Percentiles rank a stretch among this genome's conserved stretches.
These are phyloP conservation scores for Apamea anceps DNA, from an alignment of 2,888 invertebrate genomes.

Conservation along the genomic window DNA sequence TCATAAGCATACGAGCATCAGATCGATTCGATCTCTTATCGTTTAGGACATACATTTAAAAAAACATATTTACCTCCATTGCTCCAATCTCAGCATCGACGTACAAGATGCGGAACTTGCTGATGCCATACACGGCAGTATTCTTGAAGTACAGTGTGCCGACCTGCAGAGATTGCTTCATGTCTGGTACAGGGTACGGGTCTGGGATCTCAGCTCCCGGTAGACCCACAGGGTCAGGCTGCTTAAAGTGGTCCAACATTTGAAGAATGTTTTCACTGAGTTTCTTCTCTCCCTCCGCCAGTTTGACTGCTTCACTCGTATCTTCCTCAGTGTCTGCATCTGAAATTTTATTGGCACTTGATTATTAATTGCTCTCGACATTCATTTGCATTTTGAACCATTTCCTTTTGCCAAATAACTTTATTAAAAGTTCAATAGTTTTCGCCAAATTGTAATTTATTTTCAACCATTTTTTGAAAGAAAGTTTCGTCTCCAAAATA, in stretches of 20 bases:
- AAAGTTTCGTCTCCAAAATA: neutral
- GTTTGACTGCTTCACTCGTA: slow-evolving; percentile 60
- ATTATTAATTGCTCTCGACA: neutral
- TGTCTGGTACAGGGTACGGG: slow-evolving; percentile 94
- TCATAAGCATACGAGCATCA: neutral
- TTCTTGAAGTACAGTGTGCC: slow-evolving; percentile 93
- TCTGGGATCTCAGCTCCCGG: slow-evolving; percentile 95
- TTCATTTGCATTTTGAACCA: neutral
- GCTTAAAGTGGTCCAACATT: slow-evolving; percentile 94
- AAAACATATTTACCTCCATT: slow-evolving; percentile 91
- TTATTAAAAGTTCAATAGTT: neutral
- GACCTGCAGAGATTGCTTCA: slow-evolving; percentile 93
- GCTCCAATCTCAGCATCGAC: slow-evolving; percentile 93
- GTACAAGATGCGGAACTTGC: slow-evolving; percentile 93
- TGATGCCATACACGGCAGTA: slow-evolving; percentile 93
- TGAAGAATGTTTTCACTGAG: slow-evolving; percentile 93
- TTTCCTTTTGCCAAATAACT: neutral
- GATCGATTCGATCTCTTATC: neutral
- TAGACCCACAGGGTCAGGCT: slow-evolving; percentile 94
- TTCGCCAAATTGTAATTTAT: neutral
- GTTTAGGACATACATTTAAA: neutral
- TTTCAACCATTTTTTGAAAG: too few species aligned
- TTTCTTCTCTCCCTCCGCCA: slow-evolving; percentile 90
- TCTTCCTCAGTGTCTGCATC: slow-evolving; percentile 68
- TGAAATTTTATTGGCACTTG: slow-evolving; percentile 30